A percentile compares a stretch with the other conserved stretches of the same genome.
Evolutionary conservation across 2,797 vertebrate genomes (phyloP).

Genomic region (Pipistrellus nathusii): DNA sequence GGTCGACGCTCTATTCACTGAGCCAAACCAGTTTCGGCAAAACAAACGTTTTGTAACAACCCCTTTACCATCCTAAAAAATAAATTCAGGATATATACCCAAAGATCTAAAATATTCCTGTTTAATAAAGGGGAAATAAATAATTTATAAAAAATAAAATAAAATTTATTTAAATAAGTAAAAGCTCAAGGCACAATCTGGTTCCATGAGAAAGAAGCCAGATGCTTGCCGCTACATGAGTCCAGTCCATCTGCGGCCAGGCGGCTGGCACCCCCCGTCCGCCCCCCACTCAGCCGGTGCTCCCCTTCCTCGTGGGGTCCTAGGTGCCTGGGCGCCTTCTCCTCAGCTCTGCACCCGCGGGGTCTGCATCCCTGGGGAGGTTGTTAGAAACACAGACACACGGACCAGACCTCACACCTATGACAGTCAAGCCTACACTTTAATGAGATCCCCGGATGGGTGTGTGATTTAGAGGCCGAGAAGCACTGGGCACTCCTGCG

Average conservation of each 20-base stretch:
- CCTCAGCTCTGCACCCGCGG: background rate
- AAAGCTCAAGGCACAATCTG: background rate
- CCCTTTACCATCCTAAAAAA: background rate
- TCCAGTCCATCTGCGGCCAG: background rate
- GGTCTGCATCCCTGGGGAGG: background rate
- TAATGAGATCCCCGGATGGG: background rate
- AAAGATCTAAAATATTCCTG: background rate
- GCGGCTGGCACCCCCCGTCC: background rate
- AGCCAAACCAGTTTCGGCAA: too few species aligned
- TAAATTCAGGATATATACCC: background rate
- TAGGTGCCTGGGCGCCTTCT: background rate
- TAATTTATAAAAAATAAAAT: background rate
- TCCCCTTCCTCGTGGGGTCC: background rate
- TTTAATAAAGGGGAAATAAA: background rate
- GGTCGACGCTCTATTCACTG: too few species aligned
- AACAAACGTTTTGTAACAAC: background rate
- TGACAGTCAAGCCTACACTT: background rate
- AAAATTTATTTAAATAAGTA: background rate
- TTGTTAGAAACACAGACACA: background rate
- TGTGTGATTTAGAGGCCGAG: background rate
- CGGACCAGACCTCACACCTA: background rate
- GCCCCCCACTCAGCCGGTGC: background rate
- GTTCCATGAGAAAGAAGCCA: background rate
- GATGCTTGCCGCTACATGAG: background rate
- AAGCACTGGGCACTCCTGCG: background rate